Percentiles rank a stretch among this genome's conserved stretches.
Evolutionary conservation across 2,797 vertebrate species (phyloP).

Genomic region (Sylvia borin): DNA sequence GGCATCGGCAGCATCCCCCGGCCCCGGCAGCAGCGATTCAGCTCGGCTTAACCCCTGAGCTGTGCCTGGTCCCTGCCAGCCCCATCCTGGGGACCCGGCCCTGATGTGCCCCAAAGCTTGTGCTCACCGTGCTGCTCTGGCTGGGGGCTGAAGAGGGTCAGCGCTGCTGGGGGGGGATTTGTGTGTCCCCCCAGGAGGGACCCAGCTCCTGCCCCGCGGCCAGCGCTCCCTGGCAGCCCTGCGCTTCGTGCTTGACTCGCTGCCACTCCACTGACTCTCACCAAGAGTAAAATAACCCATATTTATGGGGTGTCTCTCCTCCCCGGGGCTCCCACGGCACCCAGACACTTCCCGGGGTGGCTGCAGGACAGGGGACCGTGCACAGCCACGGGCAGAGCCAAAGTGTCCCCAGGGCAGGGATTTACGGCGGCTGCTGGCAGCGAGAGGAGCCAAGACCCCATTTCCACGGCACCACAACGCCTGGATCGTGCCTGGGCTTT

Average conservation of each 20-base stretch:
- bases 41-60: background rate
- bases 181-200: background rate
- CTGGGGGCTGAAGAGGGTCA: accelerated
- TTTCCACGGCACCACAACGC: accelerated
- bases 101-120: background rate
- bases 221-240: background rate
- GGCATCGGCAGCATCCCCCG: accelerated
- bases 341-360: accelerated
- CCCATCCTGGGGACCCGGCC: background rate
- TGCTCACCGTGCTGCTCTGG: accelerated
- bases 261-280: accelerated
- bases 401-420: background rate
- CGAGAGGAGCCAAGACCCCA: accelerated
- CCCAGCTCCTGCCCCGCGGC: background rate
- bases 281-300: accelerated
- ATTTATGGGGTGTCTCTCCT: background rate
- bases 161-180: background rate
- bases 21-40: background rate
- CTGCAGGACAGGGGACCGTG: background rate
- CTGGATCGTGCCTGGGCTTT: accelerated
- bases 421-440: background rate
- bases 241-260: accelerated
- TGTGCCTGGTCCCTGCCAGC: background rate
- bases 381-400: accelerated
- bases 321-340: accelerated